phyloP scores from a whole-genome alignment of 2,888 invertebrate species.

The Conus canariensis region DNA sequence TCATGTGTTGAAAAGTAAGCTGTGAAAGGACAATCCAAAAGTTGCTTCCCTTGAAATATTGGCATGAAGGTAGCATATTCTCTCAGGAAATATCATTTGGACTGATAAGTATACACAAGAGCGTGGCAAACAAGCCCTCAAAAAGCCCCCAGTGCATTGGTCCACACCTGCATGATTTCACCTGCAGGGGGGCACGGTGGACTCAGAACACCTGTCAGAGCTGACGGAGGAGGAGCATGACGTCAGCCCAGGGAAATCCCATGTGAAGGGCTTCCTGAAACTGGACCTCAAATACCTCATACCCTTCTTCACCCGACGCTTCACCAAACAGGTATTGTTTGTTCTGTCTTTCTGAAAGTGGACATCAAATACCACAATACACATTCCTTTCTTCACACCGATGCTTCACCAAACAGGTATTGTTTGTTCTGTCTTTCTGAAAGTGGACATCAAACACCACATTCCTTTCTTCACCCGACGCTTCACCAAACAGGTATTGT shows the following conservation, averaged over 20 bases:
- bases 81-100: too few species aligned
- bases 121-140: too few species aligned
- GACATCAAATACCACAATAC: conserved; percentile 75
- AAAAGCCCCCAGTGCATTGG: background rate
- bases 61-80: too few species aligned
- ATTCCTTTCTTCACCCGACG: conserved; percentile 81
- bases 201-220: conserved; percentile 77
- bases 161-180: too few species aligned
- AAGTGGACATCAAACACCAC: too few species aligned
- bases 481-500: conserved; percentile 92
- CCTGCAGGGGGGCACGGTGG: conserved; percentile 75
- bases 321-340: conserved; percentile 90
- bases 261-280: conserved; percentile 89
- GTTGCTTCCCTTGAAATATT: too few species aligned
- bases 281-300: conserved; percentile 95
- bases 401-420: too few species aligned
- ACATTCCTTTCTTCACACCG: too few species aligned
- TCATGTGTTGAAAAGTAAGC: too few species aligned
- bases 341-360: conserved; percentile 86
- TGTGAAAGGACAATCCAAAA: too few species aligned
- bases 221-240: conserved; percentile 87
- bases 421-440: too few species aligned
- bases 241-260: conserved; percentile 87
- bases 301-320: conserved; percentile 96
- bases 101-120: too few species aligned